Percentiles rank a stretch among this genome's conserved stretches.
phyloP scores from a whole-genome alignment of 2,888 invertebrate species.

The Sarcophaga rosellei region DNA sequence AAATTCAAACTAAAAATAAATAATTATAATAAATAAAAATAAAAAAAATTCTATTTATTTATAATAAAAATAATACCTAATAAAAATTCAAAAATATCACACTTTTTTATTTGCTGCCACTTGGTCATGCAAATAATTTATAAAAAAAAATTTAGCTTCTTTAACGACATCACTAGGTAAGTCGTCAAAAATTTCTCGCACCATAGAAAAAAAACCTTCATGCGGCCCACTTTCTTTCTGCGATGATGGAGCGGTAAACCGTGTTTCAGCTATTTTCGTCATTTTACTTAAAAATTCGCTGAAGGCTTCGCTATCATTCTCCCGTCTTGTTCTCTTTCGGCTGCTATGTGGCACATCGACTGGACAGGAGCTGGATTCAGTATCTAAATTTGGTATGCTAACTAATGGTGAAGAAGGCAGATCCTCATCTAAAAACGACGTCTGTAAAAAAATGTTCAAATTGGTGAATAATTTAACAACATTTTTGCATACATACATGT shows the following conservation, averaged over 20 bases:
- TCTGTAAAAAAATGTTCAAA: background rate
- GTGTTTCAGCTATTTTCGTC: too few species aligned
- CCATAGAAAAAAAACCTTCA: conserved; percentile 1
- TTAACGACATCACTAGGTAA: background rate
- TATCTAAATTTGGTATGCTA: too few species aligned
- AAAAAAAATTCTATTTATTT: too few species aligned
- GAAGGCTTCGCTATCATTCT: background rate
- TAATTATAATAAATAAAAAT: too few species aligned
- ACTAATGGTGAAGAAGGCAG: too few species aligned
- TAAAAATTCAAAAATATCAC: background rate
- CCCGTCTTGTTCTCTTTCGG: background rate
- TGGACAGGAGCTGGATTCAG: too few species aligned
- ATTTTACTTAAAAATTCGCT: conserved; percentile 6
- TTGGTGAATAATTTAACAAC: too few species aligned
- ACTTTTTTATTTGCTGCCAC: background rate
- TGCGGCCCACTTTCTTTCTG: background rate
- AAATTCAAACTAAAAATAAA: too few species aligned
- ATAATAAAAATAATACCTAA: too few species aligned
- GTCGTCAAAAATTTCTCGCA: background rate
- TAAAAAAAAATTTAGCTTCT: conserved; percentile 19
- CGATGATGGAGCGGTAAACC: too few species aligned
- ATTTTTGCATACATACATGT: too few species aligned
- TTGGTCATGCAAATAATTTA: conserved; percentile 6
- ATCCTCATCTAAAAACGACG: conserved; percentile 3
- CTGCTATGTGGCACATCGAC: background rate